These are phyloP conservation scores for Anableps anableps DNA, from an alignment of 2,797 vertebrate genomes.

Conservation along the genomic window DNA sequence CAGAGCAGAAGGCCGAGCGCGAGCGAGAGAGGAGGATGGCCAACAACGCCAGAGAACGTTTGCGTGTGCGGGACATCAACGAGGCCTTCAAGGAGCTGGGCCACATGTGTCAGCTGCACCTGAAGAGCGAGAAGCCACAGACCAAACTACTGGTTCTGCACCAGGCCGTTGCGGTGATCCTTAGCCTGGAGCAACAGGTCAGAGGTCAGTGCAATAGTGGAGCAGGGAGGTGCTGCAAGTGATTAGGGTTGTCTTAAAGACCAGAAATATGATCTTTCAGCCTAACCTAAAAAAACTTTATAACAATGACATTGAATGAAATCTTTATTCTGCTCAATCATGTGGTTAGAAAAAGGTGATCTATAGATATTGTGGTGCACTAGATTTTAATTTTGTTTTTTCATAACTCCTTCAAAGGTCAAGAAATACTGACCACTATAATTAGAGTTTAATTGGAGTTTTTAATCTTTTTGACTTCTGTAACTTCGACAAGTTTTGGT, in stretches of 20 bases:
- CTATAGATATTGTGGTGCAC: not conserved
- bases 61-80: slow-evolving; percentile 95
- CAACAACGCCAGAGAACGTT: slow-evolving; percentile 93
- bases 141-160: slow-evolving; percentile 97
- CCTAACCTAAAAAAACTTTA: not conserved
- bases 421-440: no score
- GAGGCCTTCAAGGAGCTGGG: slow-evolving; percentile 98
- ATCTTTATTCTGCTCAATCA: not conserved
- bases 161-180: slow-evolving; percentile 95
- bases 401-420: no score
- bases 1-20: slow-evolving; percentile 94
- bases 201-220: slow-evolving; percentile 77
- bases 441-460: not conserved
- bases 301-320: not conserved
- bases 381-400: not conserved
- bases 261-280: not conserved
- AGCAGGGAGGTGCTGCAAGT: not conserved
- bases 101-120: slow-evolving; percentile 94
- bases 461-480: not conserved
- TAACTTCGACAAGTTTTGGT: not conserved
- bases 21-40: slow-evolving; percentile 95
- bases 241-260: not conserved
- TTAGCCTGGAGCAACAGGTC: slow-evolving; percentile 97
- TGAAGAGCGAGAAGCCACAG: slow-evolving; percentile 97
- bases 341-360: not conserved